Conservation (phyloP, 2,888 invertebrate genomes). For the Athrips mouffetella region DNA sequence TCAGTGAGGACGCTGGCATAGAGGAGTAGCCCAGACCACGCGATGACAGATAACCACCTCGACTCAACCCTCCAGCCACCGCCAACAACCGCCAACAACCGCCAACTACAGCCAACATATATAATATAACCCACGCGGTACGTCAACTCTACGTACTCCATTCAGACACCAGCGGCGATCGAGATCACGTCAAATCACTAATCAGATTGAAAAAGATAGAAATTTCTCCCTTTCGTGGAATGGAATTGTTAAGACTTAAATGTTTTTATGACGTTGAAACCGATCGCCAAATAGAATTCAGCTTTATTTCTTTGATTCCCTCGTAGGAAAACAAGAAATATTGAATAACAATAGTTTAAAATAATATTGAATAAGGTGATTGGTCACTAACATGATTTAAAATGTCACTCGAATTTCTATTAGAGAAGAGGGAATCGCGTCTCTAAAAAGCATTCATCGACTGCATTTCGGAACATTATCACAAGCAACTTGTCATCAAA, state of each 20-base stretch:
- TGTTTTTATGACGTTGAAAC: neutral
- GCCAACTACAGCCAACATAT: neutral
- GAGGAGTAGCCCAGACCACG: constrained; percentile 60
- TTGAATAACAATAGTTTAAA: neutral
- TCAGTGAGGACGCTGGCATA: constrained; percentile 69
- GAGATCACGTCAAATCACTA: no score
- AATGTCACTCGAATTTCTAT: no score
- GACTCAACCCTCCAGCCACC: neutral
- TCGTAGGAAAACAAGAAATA: constrained; percentile 1
- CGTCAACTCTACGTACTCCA: constrained; percentile 76
- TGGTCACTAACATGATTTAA: no score
- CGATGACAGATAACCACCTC: constrained; percentile 44
- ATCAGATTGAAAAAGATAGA: neutral
- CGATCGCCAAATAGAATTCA: neutral
- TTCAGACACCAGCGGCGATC: constrained; percentile 37
- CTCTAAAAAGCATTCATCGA: constrained; percentile 32
- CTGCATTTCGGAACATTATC: constrained; percentile 47
- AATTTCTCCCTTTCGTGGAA: neutral
- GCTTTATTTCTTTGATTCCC: constrained; percentile 1
- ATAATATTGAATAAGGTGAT: neutral
- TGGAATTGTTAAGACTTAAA: no score
- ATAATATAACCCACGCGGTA: constrained; percentile 48
- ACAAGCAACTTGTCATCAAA: constrained; percentile 49
- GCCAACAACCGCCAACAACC: neutral
- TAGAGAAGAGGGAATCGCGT: constrained; percentile 35